Evolutionary conservation across 35 echinoderm and acorn worm species (phyloP).

Genomic region (Hemicentrotus pulcherrimus): DNA sequence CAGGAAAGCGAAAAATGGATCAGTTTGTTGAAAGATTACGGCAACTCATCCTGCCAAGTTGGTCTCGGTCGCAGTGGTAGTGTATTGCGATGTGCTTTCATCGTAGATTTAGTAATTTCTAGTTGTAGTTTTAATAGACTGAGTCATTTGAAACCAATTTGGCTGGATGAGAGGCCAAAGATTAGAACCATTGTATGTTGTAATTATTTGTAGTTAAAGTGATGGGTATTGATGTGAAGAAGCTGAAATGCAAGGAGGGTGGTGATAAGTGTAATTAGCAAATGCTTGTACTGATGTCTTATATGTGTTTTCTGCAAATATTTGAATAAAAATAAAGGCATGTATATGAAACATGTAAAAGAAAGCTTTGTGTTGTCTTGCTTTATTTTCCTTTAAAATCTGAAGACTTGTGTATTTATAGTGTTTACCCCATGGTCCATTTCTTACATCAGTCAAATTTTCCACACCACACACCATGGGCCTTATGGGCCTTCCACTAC

Average conservation of each 20-base stretch:
- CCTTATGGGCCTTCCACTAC: too few species aligned
- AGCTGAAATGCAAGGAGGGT: neutral
- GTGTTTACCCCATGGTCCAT: too few species aligned
- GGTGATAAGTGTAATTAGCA: neutral
- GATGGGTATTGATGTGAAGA: neutral
- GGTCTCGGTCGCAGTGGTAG: neutral
- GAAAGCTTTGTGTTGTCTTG: neutral
- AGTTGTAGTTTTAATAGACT: neutral
- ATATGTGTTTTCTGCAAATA: constrained; percentile 53
- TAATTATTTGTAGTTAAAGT: neutral
- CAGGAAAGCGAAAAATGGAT: neutral
- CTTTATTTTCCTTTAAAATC: neutral
- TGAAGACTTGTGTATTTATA: too few species aligned
- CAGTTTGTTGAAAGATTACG: neutral
- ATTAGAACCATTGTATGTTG: neutral
- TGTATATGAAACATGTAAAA: constrained; percentile 50
- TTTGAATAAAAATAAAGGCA: constrained; percentile 53
- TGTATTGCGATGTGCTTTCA: neutral
- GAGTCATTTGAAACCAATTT: neutral
- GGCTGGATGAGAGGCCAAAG: neutral
- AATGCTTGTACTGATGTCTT: constrained; percentile 50
- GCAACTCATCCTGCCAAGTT: neutral
- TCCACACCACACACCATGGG: too few species aligned
- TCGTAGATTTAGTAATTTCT: neutral
- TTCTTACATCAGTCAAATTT: too few species aligned